Percentiles rank a stretch among this genome's conserved stretches.
Evolutionary conservation across 30 jellyfish, hydroid and myxozoan species (phyloP).

Genomic region (Hydractinia symbiolongicarpus): DNA sequence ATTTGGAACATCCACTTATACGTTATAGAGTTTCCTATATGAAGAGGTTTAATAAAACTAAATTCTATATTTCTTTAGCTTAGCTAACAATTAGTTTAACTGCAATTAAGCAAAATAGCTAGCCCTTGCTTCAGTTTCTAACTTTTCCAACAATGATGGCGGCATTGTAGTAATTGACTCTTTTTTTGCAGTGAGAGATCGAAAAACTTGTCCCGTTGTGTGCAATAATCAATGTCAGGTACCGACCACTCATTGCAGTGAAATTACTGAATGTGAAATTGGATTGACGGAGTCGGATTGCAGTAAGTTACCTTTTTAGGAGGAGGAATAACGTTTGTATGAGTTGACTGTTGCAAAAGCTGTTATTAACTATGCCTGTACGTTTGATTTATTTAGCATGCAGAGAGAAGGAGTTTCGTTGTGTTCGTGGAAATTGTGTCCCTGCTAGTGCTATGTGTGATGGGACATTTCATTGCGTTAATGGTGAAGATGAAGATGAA

Average conservation of each 20-base stretch:
- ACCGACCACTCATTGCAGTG: background rate
- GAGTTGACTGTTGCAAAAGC: background rate
- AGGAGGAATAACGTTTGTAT: background rate
- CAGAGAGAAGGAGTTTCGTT: conserved; percentile 2
- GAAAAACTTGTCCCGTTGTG: background rate
- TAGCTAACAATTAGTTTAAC: too few relatives aligned
- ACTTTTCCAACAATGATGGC: too few relatives aligned
- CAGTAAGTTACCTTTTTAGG: background rate
- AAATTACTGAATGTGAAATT: background rate
- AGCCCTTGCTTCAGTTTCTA: too few relatives aligned
- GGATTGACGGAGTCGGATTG: conserved; percentile 2
- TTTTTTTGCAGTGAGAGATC: too few relatives aligned
- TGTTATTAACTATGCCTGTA: background rate
- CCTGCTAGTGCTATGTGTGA: conserved; percentile 12
- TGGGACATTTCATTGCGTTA: conserved; percentile 20
- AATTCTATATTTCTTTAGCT: too few relatives aligned
- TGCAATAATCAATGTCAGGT: conserved; percentile 8
- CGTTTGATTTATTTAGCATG: background rate
- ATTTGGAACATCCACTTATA: too few relatives aligned
- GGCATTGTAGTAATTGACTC: too few relatives aligned
- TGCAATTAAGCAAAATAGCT: too few relatives aligned
- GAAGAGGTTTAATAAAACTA: too few relatives aligned
- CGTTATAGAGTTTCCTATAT: too few relatives aligned
- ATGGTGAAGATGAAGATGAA: conserved; percentile 34
- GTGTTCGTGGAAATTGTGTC: background rate